Percentiles rank a stretch among this genome's conserved stretches.
Evolutionary conservation across 2,888 invertebrate genomes (phyloP).

Genomic region (Phasia obesa): DNA sequence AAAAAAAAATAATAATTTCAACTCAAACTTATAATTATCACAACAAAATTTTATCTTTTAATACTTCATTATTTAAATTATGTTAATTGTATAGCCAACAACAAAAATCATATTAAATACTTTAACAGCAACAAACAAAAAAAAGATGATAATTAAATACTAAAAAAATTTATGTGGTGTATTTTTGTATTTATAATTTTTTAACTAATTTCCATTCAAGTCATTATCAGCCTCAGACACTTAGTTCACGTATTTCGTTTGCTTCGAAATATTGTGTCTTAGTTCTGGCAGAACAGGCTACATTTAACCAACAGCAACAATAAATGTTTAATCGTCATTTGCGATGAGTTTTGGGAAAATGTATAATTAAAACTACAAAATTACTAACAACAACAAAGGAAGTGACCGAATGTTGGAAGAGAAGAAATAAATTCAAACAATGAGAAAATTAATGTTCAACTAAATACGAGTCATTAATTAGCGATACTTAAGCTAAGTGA

Average conservation of each 20-base stretch:
- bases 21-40: constrained; percentile 60
- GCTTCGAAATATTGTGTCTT: neutral
- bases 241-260: neutral
- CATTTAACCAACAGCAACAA: constrained; percentile 22
- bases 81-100: constrained; percentile 59
- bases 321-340: constrained; percentile 38
- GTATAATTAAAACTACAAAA: constrained; percentile 21
- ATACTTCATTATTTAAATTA: constrained; percentile 70
- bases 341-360: constrained; percentile 19
- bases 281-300: constrained; percentile 23
- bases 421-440: constrained; percentile 57
- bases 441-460: constrained; percentile 65
- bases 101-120: constrained; percentile 43
- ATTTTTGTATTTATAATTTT: constrained; percentile 17
- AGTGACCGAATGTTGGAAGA: constrained; percentile 38
- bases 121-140: neutral
- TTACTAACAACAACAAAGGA: constrained; percentile 10
- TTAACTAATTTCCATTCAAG: constrained; percentile 57
- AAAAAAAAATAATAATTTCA: constrained; percentile 5
- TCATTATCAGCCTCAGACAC: constrained; percentile 6
- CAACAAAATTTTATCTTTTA: constrained; percentile 62
- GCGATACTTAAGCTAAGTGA: constrained; percentile 65
- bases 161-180: constrained; percentile 8
- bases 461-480: constrained; percentile 69
- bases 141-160: constrained; percentile 39